Evolutionary conservation across 2,888 invertebrate species (phyloP).

Genomic region (Beris morrisii): DNA sequence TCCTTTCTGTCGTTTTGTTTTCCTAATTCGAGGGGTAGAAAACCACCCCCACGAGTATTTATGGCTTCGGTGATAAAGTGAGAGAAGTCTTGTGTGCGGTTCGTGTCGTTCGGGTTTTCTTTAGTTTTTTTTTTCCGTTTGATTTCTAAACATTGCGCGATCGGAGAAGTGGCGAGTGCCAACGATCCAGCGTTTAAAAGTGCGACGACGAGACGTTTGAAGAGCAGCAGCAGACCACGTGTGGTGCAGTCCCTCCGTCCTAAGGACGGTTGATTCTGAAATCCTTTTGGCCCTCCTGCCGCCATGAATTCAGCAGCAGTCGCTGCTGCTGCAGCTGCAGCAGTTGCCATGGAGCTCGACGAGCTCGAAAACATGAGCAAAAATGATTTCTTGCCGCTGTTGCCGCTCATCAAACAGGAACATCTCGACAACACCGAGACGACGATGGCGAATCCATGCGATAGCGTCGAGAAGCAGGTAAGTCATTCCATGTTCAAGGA

Average conservation of each 20-base stretch:
- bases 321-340: neutral
- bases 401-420: slow-evolving; percentile 55
- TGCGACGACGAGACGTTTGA: neutral
- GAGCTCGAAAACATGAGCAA: slow-evolving; percentile 53
- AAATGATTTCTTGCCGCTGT: slow-evolving; percentile 53
- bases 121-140: no score
- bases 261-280: neutral
- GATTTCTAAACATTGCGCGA: slow-evolving; percentile 3
- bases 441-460: slow-evolving; percentile 53
- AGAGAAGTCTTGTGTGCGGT: neutral
- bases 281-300: neutral
- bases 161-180: neutral
- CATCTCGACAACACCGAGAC: slow-evolving; percentile 42
- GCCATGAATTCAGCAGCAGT: neutral
- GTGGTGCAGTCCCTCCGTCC: neutral
- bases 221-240: neutral
- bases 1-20: neutral
- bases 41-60: slow-evolving; percentile 6
- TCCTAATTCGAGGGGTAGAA: neutral
- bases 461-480: slow-evolving; percentile 57
- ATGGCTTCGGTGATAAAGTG: slow-evolving; percentile 18
- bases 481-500: no score
- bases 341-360: slow-evolving; percentile 51
- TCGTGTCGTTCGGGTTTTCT: no score
- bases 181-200: neutral